phyloP scores from a whole-genome alignment of 2,888 invertebrate genomes.

The Nebria brevicollis region DNA sequence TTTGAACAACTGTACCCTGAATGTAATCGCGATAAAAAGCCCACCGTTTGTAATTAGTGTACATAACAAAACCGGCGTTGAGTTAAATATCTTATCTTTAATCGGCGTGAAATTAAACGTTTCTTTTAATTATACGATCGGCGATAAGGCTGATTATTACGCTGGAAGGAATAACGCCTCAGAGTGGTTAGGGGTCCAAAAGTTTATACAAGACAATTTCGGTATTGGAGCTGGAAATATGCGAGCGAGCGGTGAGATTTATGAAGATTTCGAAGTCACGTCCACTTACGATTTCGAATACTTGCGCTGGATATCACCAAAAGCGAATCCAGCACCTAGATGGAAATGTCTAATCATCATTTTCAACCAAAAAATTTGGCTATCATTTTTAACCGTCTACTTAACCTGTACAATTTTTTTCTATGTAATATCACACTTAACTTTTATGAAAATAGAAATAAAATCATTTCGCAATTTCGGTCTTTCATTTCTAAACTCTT shows the following conservation, averaged over 20 bases:
- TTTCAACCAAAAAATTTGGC: constrained; percentile 66
- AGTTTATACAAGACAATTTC: constrained; percentile 59
- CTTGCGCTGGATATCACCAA: constrained; percentile 69
- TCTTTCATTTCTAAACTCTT: constrained; percentile 49
- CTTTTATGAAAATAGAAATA: constrained; percentile 19
- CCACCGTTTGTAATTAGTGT: constrained; percentile 53
- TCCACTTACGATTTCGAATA: constrained; percentile 67
- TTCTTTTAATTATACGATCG: constrained; percentile 55
- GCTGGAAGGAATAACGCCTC: constrained; percentile 63
- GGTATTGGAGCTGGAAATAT: constrained; percentile 70
- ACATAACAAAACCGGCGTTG: constrained; percentile 50
- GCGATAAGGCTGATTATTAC: constrained; percentile 61
- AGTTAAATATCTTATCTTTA: constrained; percentile 50
- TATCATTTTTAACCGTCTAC: constrained; percentile 61
- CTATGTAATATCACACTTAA: constrained; percentile 40
- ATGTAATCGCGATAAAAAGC: constrained; percentile 50
- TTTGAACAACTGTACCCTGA: constrained; percentile 50
- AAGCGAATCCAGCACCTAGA: constrained; percentile 64
- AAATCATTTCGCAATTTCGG: constrained; percentile 44
- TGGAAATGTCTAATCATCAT: constrained; percentile 68
- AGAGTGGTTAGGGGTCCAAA: constrained; percentile 67
- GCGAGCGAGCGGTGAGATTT: constrained; percentile 69
- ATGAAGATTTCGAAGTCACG: constrained; percentile 68
- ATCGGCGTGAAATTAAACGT: constrained; percentile 51
- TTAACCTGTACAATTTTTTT: constrained; percentile 48